Evolutionary conservation across 37 sponge, comb jelly and placozoan genomes (phyloP).

Genomic region (Theonella swinhoei): DNA sequence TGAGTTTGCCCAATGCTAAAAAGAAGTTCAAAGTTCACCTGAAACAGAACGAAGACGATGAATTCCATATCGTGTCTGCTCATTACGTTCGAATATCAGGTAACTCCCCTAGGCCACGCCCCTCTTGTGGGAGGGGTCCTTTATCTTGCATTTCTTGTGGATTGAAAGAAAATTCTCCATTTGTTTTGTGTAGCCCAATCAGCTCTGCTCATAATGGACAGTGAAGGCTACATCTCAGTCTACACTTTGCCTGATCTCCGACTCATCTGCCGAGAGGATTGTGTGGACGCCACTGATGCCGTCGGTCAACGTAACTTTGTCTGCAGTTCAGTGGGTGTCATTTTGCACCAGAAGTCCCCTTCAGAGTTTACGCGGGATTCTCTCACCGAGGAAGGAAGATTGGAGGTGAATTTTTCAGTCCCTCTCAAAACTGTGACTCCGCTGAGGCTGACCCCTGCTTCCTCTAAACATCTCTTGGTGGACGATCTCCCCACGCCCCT

Average conservation of each 20-base stretch:
- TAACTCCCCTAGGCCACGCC: background rate
- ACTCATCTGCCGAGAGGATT: constrained; percentile 67
- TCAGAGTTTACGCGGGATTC: constrained; percentile 77
- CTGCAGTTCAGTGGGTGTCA: constrained; percentile 32
- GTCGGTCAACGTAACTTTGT: constrained; percentile 76
- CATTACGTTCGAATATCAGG: constrained; percentile 71
- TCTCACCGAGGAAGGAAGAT: constrained; percentile 58
- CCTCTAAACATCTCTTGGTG: constrained; percentile 12
- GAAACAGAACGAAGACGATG: constrained; percentile 63
- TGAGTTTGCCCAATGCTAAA: constrained; percentile 54
- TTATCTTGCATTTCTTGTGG: too few relatives aligned
- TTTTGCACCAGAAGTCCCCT: constrained; percentile 77
- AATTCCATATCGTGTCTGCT: constrained; percentile 67
- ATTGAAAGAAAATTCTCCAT: background rate
- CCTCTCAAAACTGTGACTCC: constrained; percentile 24
- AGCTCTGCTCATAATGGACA: constrained; percentile 57
- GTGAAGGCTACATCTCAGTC: constrained; percentile 62
- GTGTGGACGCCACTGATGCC: constrained; percentile 82
- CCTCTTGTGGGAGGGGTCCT: background rate
- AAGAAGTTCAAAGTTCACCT: constrained; percentile 66
- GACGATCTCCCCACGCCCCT: background rate
- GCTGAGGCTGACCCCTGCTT: constrained; percentile 14
- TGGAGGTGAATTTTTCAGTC: constrained; percentile 36
- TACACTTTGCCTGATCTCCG: constrained; percentile 73
- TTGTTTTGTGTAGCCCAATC: constrained; percentile 32